Evolutionary conservation across 1,140 invertebrate species (phyloP).

Genomic region (Drosophila pandora): DNA sequence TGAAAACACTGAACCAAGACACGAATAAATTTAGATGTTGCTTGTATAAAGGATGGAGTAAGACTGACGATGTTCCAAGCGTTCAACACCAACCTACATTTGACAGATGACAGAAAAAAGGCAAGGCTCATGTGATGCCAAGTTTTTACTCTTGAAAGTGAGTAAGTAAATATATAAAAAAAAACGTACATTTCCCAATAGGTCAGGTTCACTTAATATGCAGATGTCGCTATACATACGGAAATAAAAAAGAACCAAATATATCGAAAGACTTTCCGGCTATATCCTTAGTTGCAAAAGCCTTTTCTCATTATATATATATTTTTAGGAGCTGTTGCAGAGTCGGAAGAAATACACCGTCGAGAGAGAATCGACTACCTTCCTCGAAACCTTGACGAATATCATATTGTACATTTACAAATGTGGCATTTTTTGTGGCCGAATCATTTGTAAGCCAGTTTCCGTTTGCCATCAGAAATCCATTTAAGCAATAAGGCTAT

Average conservation of each 20-base stretch:
- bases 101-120: background rate
- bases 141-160: background rate
- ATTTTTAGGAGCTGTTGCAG: no score
- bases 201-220: no score
- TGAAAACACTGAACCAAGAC: slow-evolving; percentile 18
- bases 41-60: slow-evolving; percentile 2
- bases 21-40: slow-evolving; percentile 22
- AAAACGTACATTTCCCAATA: no score
- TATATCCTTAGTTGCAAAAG: no score
- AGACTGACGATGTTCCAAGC: slow-evolving; percentile 9
- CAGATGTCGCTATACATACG: no score
- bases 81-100: background rate
- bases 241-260: no score
- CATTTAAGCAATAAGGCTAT: slow-evolving; percentile 4
- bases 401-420: background rate
- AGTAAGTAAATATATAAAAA: no score
- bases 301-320: no score
- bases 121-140: slow-evolving; percentile 25
- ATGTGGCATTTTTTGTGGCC: background rate
- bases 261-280: no score
- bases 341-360: background rate
- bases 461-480: slow-evolving; percentile 38
- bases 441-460: slow-evolving; percentile 26
- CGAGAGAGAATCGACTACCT: background rate
- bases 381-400: background rate